phyloP scores from a whole-genome alignment of 2,797 vertebrate species.

The Falco novaeseelandiae region DNA sequence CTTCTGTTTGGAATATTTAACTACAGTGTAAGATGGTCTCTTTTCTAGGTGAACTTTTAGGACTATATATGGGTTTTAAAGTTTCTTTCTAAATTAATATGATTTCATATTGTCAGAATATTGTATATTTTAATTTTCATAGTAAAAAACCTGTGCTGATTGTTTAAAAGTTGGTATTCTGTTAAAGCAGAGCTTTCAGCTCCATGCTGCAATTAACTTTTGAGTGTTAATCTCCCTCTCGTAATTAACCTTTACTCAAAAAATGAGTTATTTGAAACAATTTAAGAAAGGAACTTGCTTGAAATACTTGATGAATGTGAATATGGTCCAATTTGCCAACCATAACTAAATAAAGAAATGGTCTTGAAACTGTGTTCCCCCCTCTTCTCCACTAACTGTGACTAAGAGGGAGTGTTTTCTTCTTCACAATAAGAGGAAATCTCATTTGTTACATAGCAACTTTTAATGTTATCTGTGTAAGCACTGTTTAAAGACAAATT shows the following conservation, averaged over 20 bases:
- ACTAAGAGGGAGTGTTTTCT: constrained; percentile 76
- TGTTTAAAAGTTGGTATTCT: not conserved
- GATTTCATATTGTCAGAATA: not conserved
- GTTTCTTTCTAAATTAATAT: not conserved
- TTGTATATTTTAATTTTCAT: not conserved
- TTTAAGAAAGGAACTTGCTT: constrained; percentile 53
- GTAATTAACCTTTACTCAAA: not conserved
- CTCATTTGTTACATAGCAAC: constrained; percentile 72
- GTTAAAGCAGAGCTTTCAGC: not conserved
- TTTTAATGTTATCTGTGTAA: constrained; percentile 73
- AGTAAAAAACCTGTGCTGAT: not conserved
- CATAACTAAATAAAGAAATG: constrained; percentile 57
- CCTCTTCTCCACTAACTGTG: constrained; percentile 40
- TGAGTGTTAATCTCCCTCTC: not conserved
- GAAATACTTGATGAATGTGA: constrained; percentile 55
- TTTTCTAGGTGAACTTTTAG: not conserved
- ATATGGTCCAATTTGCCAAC: constrained; percentile 53
- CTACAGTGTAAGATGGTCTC: fast-evolving
- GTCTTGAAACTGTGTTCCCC: constrained; percentile 2
- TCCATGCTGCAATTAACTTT: not conserved
- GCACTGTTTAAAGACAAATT: constrained; percentile 64
- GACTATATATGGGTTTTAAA: not conserved
- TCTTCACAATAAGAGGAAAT: constrained; percentile 80
- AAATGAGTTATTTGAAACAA: not conserved
- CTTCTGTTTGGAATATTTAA: not conserved